These are phyloP conservation scores for Notolepis coatsorum DNA, from an alignment of 2,797 vertebrate species.

Conservation along the genomic window DNA sequence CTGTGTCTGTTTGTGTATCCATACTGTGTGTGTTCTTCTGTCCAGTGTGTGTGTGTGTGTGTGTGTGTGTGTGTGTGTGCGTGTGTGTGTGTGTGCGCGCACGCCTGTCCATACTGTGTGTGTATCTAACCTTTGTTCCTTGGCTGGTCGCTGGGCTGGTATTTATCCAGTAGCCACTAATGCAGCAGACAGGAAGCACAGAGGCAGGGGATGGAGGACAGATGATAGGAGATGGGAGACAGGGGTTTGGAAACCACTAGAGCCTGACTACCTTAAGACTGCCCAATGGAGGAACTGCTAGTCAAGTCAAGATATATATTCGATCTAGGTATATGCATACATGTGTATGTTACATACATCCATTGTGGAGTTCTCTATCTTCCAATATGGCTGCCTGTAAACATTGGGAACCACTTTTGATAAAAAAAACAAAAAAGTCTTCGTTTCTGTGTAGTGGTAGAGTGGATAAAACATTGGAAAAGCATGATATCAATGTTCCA, in stretches of 20 bases:
- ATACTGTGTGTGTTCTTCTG: constrained; percentile 26
- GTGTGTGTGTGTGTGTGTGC: neutral
- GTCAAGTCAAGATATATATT: no score
- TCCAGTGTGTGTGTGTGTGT: neutral
- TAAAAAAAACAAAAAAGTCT: no score
- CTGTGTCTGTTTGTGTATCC: neutral
- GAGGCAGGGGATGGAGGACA: neutral
- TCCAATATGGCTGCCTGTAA: no score
- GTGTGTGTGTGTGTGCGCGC: constrained; percentile 9
- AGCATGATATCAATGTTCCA: no score
- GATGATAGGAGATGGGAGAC: constrained; percentile 60
- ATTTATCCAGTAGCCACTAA: constrained; percentile 96
- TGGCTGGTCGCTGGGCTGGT: constrained; percentile 88
- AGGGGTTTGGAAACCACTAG: constrained; percentile 31
- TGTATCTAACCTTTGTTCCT: constrained; percentile 95
- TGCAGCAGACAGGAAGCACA: constrained; percentile 79
- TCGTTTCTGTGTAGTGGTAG: no score
- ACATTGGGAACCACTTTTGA: no score
- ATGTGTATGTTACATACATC: neutral
- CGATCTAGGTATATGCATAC: neutral
- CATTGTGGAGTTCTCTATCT: neutral
- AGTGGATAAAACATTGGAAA: no score
- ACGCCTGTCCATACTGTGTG: constrained; percentile 83
- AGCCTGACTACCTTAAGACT: constrained; percentile 48
- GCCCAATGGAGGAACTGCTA: constrained; percentile 61